phyloP scores from a whole-genome alignment of 2,113 vertebrate genomes.

The Micromys minutus region DNA sequence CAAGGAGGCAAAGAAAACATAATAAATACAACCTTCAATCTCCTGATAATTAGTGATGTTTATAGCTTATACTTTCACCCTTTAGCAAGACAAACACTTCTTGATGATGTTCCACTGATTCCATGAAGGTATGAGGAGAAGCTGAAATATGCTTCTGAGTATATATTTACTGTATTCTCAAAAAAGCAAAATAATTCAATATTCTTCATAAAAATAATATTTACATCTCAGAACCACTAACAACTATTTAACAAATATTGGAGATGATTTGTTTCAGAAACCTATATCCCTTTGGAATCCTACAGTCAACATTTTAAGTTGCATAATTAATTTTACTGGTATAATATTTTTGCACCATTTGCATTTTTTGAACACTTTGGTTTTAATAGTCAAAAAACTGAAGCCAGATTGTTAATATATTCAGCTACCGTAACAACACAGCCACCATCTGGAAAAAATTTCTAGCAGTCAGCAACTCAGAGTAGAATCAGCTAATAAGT shows the following conservation, averaged over 20 bases:
- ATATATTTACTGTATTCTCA: constrained; percentile 31
- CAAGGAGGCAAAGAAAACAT: not conserved
- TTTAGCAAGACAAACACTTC: not conserved
- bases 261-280: constrained; percentile 48
- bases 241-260: constrained; percentile 42
- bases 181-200: not conserved
- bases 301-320: constrained; percentile 67
- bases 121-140: constrained; percentile 4
- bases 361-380: constrained; percentile 78
- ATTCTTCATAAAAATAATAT: constrained; percentile 47
- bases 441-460: constrained; percentile 86
- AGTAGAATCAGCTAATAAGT: constrained; percentile 61
- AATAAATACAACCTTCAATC: not conserved
- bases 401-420: constrained; percentile 88
- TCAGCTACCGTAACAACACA: constrained; percentile 79
- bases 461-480: constrained; percentile 83
- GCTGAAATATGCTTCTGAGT: constrained; percentile 29
- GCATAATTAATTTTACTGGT: constrained; percentile 77
- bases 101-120: constrained; percentile 47
- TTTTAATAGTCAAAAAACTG: constrained; percentile 74
- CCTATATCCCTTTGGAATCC: constrained; percentile 40
- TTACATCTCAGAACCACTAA: constrained; percentile 22
- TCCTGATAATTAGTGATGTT: constrained; percentile 56
- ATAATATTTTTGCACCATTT: constrained; percentile 75
- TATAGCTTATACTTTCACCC: constrained; percentile 1